These are phyloP conservation scores for Cairina moschata DNA, from an alignment of 2,113 vertebrate species.

Conservation along the genomic window DNA sequence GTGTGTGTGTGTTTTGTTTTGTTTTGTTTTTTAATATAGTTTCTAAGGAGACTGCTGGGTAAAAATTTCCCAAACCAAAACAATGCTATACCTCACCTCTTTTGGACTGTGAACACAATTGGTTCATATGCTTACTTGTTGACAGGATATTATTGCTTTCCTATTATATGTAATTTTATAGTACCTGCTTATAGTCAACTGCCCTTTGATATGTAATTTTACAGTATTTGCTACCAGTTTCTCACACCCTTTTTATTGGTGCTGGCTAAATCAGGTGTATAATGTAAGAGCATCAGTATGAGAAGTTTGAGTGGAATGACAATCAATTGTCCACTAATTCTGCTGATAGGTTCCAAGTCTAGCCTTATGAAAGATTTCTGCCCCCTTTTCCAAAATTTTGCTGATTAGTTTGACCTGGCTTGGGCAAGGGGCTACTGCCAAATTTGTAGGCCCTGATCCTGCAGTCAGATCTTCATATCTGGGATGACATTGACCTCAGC, in stretches of 20 bases:
- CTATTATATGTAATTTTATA: constrained; percentile 36
- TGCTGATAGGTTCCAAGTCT: background rate
- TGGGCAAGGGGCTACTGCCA: background rate
- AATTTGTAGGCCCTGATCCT: background rate
- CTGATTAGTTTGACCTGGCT: background rate
- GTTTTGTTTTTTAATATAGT: background rate
- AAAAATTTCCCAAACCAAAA: constrained; percentile 1
- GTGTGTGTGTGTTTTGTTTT: too few species aligned
- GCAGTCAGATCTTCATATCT: background rate
- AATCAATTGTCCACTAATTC: background rate
- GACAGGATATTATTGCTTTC: constrained; percentile 15
- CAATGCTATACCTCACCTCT: background rate
- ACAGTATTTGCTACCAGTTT: background rate
- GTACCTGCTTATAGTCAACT: background rate
- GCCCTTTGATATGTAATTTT: constrained; percentile 32
- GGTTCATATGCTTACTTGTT: background rate
- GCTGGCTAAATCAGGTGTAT: constrained; percentile 3
- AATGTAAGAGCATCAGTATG: background rate
- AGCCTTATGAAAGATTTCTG: background rate
- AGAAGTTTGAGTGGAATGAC: background rate
- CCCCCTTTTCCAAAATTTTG: background rate
- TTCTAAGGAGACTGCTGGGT: background rate
- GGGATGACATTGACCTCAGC: background rate
- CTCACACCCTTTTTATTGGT: background rate
- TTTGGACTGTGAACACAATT: background rate